Evolutionary conservation across 2,113 vertebrate species (phyloP).

Genomic region (Eolophus roseicapilla): DNA sequence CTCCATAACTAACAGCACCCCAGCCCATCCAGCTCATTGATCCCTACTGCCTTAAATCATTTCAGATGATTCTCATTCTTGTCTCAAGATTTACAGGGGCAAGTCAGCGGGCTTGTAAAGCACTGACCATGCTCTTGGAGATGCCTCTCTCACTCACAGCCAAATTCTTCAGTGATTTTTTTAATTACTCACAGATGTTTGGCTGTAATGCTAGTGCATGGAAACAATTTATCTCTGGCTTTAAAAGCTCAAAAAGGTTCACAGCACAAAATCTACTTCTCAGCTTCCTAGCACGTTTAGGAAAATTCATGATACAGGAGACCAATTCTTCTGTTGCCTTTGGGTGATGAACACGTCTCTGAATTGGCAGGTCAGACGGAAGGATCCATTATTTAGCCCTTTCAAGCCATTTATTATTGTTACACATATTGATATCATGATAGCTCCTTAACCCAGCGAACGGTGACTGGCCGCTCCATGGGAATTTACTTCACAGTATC

Average conservation of each 20-base stretch:
- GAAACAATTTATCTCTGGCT: constrained; percentile 72
- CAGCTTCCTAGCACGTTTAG: constrained; percentile 40
- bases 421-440: constrained; percentile 68
- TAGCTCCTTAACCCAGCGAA: constrained; percentile 53
- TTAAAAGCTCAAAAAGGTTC: constrained; percentile 72
- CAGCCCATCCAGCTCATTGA: background rate
- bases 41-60: background rate
- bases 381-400: constrained; percentile 71
- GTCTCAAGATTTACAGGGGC: constrained; percentile 20
- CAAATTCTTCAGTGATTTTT: constrained; percentile 52
- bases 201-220: constrained; percentile 49
- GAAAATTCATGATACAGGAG: constrained; percentile 69
- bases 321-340: constrained; percentile 35
- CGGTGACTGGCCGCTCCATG: constrained; percentile 62
- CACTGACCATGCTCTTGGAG: background rate
- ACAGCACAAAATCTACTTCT: constrained; percentile 63
- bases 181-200: constrained; percentile 74
- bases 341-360: constrained; percentile 31
- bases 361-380: constrained; percentile 29
- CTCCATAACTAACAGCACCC: background rate
- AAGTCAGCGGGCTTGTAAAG: constrained; percentile 32
- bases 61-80: background rate
- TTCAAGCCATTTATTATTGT: constrained; percentile 67
- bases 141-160: constrained; percentile 18
- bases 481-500: constrained; percentile 68